Percentiles rank a stretch among this genome's conserved stretches.
Evolutionary conservation across 2,113 vertebrate genomes (phyloP).

Genomic region (Zosterops hypoxanthus): DNA sequence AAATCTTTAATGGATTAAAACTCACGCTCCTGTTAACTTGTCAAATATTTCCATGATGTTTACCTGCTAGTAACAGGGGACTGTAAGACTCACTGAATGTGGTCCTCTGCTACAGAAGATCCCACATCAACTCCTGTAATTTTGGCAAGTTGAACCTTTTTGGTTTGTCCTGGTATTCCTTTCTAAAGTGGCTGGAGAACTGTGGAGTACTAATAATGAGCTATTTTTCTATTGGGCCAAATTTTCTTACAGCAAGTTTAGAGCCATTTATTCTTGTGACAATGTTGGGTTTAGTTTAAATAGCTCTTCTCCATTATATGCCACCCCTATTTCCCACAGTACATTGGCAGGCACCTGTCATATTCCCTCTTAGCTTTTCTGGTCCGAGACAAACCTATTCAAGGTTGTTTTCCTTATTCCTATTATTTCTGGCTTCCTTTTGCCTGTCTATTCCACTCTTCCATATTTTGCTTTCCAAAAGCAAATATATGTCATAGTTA

Average conservation of each 20-base stretch:
- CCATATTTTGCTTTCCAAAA: background rate
- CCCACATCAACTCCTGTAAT: background rate
- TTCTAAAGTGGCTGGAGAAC: background rate
- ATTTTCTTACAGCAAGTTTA: background rate
- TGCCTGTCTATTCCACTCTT: background rate
- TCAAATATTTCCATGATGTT: background rate
- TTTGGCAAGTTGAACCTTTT: background rate
- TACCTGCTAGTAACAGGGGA: background rate
- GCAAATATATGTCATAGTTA: background rate
- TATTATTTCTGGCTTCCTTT: background rate
- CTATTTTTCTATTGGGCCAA: background rate
- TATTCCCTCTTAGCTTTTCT: background rate
- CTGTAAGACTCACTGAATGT: background rate
- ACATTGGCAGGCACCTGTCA: background rate
- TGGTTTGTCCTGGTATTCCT: background rate
- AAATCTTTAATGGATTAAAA: background rate
- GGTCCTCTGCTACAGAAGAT: background rate
- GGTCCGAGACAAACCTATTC: background rate
- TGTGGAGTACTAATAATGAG: background rate
- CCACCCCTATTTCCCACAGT: background rate
- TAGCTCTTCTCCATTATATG: background rate
- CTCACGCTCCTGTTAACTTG: background rate
- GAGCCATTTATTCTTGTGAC: background rate
- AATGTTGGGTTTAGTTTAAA: background rate
- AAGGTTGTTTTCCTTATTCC: background rate